These are phyloP conservation scores for Eubucco bourcierii DNA, from an alignment of 2,113 vertebrate genomes.

Conservation along the genomic window DNA sequence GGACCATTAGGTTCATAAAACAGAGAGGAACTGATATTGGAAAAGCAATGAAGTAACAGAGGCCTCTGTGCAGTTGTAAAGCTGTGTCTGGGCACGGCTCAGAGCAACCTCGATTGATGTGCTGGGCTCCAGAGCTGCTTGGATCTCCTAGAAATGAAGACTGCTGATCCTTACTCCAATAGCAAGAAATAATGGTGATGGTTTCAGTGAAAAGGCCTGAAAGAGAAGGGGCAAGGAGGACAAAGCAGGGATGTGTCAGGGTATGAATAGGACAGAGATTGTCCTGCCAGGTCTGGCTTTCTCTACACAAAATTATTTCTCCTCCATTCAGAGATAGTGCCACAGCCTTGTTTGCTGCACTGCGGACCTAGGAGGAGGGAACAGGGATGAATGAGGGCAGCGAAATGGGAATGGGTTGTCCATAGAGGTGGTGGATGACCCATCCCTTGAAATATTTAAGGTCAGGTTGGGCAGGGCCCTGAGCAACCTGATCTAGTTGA, in stretches of 20 bases:
- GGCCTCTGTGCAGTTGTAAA: neutral
- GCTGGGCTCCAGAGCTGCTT: neutral
- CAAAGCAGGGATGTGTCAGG: neutral
- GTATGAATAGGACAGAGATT: neutral
- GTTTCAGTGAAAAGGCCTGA: neutral
- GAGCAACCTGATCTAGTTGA: too few relatives aligned
- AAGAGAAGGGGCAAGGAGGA: neutral
- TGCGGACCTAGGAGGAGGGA: neutral
- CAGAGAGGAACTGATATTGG: conserved; percentile 49
- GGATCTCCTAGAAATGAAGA: conserved; percentile 22
- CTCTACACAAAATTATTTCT: neutral
- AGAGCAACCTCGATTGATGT: conserved; percentile 38
- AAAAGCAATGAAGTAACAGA: conserved; percentile 62
- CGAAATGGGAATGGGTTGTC: too few relatives aligned
- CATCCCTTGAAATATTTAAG: too few relatives aligned
- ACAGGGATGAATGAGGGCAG: neutral
- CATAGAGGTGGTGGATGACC: too few relatives aligned
- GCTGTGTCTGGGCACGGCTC: neutral
- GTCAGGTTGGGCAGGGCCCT: too few relatives aligned
- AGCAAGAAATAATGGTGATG: neutral
- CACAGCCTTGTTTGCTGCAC: fast-evolving
- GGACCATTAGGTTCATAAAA: conserved; percentile 41
- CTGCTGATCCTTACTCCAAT: neutral
- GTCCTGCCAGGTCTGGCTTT: neutral
- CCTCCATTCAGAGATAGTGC: neutral